Evolutionary conservation across 2,888 invertebrate genomes (phyloP).

Genomic region (Stenoptilia bipunctidactyla): DNA sequence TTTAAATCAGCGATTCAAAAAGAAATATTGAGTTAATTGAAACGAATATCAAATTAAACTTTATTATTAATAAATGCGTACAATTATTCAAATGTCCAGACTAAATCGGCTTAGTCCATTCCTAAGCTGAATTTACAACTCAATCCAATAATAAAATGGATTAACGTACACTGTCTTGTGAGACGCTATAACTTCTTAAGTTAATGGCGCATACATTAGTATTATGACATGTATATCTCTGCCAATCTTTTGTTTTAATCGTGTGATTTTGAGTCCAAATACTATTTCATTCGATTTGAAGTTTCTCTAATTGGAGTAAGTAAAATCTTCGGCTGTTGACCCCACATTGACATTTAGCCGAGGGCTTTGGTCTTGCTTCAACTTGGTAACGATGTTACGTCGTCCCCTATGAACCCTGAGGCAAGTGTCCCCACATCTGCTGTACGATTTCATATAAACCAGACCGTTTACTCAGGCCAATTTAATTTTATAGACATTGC

Average conservation of each 20-base stretch:
- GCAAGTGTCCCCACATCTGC: constrained; percentile 56
- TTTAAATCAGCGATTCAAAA: constrained; percentile 8
- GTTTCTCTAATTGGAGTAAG: no score
- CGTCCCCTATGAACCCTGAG: constrained; percentile 48
- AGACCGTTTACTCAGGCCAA: constrained; percentile 48
- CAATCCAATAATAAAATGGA: constrained; percentile 46
- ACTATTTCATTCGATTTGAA: constrained; percentile 19
- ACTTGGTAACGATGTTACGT: constrained; percentile 60
- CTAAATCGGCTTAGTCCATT: constrained; percentile 47
- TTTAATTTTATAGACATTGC: constrained; percentile 52
- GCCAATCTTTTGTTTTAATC: constrained; percentile 27
- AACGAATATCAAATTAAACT: neutral
- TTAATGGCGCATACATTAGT: constrained; percentile 43
- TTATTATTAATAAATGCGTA: neutral
- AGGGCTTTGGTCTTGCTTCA: constrained; percentile 40
- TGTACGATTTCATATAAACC: constrained; percentile 46
- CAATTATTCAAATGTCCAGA: constrained; percentile 41
- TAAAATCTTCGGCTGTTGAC: no score
- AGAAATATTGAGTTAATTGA: neutral
- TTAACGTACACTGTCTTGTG: constrained; percentile 28
- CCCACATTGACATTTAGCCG: neutral
- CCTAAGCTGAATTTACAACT: constrained; percentile 35
- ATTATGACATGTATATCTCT: constrained; percentile 43
- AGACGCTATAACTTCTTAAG: constrained; percentile 42
- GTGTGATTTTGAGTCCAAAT: constrained; percentile 20